Conservation (phyloP, 2,888 invertebrate genomes). For the Hirtodrosophila cameraria region DNA sequence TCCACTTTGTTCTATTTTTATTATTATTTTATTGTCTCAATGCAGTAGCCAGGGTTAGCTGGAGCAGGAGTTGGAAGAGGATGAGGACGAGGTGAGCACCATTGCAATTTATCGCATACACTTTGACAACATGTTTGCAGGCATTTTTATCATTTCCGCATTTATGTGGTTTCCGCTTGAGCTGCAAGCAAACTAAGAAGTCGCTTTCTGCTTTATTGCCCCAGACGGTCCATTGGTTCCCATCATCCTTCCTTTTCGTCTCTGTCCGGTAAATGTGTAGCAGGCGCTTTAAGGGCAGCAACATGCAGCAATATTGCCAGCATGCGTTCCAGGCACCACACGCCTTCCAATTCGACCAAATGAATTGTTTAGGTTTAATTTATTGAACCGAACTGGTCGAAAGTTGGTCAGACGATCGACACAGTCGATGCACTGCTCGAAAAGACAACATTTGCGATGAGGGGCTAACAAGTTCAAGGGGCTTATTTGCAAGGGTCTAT, state of each 20-base stretch:
- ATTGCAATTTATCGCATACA: constrained; percentile 78
- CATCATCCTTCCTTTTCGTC: not conserved
- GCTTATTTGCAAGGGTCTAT: constrained; percentile 17
- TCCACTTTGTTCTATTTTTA: constrained; percentile 64
- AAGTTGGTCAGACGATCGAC: constrained; percentile 21
- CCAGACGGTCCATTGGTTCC: constrained; percentile 27
- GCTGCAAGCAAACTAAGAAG: constrained; percentile 73
- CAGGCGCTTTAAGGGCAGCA: constrained; percentile 5
- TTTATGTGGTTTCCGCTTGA: constrained; percentile 78
- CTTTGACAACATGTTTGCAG: constrained; percentile 77
- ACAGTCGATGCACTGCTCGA: constrained; percentile 13
- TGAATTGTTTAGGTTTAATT: constrained; percentile 73
- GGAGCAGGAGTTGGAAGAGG: not conserved
- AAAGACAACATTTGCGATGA: constrained; percentile 9
- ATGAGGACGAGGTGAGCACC: constrained; percentile 43
- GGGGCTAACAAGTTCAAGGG: constrained; percentile 13
- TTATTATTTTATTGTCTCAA: constrained; percentile 76
- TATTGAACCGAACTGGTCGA: constrained; percentile 55
- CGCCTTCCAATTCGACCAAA: constrained; percentile 42
- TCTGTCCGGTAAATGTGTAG: constrained; percentile 1
- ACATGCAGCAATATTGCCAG: constrained; percentile 34
- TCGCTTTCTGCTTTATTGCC: constrained; percentile 74
- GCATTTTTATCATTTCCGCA: constrained; percentile 79
- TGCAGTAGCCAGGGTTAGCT: constrained; percentile 28
- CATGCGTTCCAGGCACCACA: constrained; percentile 22